phyloP scores from a whole-genome alignment of 2,797 vertebrate genomes.

The Mormyrus hasselquistii region DNA sequence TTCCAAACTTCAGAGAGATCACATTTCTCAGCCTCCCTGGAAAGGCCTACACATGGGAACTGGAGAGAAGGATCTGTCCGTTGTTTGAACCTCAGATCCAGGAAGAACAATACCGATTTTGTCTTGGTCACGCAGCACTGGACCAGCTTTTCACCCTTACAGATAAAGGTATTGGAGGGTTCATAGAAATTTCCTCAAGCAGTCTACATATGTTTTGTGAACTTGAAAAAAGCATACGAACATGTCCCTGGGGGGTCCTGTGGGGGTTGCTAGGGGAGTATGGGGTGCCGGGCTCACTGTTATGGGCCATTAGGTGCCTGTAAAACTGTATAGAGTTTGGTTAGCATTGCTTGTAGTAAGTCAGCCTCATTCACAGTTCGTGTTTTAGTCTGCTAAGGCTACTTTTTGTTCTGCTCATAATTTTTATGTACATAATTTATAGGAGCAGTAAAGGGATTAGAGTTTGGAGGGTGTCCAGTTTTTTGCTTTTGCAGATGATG shows the following conservation, averaged over 20 bases:
- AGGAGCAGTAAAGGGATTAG: background rate
- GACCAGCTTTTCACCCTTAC: background rate
- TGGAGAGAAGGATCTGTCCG: background rate
- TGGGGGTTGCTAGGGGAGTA: background rate
- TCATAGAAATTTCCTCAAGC: background rate
- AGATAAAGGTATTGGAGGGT: background rate
- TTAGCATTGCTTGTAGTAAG: background rate
- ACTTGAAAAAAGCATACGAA: background rate
- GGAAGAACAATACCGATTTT: background rate
- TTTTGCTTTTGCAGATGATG: background rate
- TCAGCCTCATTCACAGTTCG: background rate
- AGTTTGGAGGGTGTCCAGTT: background rate
- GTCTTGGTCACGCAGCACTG: background rate
- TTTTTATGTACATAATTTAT: background rate
- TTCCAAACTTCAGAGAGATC: background rate
- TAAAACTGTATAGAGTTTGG: background rate
- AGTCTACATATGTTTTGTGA: background rate
- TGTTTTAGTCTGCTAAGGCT: background rate
- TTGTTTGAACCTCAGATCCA: background rate
- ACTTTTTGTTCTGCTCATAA: background rate
- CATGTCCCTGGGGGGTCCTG: background rate
- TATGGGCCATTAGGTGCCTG: background rate
- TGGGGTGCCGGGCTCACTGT: background rate
- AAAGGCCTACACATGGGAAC: background rate
- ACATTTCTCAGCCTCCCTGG: background rate